These are phyloP conservation scores for Diaprepes abbreviatus DNA, from an alignment of 2,888 invertebrate genomes.

Conservation along the genomic window DNA sequence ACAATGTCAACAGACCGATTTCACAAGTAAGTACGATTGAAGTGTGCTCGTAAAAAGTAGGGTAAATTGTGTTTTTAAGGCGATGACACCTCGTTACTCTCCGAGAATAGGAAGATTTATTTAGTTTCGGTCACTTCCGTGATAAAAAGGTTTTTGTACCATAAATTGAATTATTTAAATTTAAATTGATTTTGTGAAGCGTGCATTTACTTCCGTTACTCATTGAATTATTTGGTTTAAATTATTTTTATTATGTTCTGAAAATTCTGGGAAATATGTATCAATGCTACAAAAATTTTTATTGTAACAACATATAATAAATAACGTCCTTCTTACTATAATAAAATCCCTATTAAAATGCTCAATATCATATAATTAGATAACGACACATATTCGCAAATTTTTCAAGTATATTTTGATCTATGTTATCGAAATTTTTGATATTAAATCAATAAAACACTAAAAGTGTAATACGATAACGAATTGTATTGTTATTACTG, in stretches of 20 bases:
- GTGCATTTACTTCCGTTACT: slow-evolving; percentile 15
- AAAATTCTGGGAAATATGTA: too few species aligned
- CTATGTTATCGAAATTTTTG: not conserved
- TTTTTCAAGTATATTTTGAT: not conserved
- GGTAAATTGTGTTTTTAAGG: not conserved
- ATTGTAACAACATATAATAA: too few species aligned
- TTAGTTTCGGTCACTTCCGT: not conserved
- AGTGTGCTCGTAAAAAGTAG: not conserved
- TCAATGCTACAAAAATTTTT: too few species aligned
- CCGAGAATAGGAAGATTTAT: not conserved
- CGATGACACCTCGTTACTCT: slow-evolving; percentile 3
- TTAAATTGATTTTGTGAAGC: slow-evolving; percentile 18
- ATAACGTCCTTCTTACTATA: too few species aligned
- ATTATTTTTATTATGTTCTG: not conserved
- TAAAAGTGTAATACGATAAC: too few species aligned
- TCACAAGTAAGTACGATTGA: slow-evolving; percentile 39
- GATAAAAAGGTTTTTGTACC: slow-evolving; percentile 5
- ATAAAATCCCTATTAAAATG: too few species aligned
- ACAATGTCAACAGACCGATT: slow-evolving; percentile 47
- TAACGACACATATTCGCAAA: not conserved
- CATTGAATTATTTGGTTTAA: slow-evolving; percentile 12
- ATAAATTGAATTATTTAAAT: slow-evolving; percentile 5
- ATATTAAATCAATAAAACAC: not conserved
- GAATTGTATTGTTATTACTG: too few species aligned
- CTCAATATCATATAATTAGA: too few species aligned